phyloP scores from a whole-genome alignment of 2,888 invertebrate species.

The Synergus gifuensis region DNA sequence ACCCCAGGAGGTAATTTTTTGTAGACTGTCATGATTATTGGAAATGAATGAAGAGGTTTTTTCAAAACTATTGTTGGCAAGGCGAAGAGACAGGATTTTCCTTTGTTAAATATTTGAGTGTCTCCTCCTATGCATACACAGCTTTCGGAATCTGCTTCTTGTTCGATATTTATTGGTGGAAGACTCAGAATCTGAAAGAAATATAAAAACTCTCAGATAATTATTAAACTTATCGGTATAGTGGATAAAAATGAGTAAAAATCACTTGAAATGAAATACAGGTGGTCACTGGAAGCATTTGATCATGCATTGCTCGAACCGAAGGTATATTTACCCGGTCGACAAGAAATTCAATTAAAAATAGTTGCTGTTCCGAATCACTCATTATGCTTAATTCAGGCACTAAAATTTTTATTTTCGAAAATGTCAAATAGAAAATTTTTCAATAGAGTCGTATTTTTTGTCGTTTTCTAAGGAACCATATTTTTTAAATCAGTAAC shows the following conservation, averaged over 20 bases:
- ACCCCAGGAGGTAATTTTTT: constrained; percentile 83
- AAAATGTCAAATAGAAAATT: constrained; percentile 3
- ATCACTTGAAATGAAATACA: constrained; percentile 81
- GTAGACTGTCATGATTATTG: constrained; percentile 80
- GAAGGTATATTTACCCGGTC: constrained; percentile 77
- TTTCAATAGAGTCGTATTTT: neutral
- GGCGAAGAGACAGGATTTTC: constrained; percentile 85
- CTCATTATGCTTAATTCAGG: constrained; percentile 53
- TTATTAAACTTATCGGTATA: neutral
- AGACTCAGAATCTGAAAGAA: constrained; percentile 79
- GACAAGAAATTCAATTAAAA: constrained; percentile 83
- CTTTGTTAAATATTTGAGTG: constrained; percentile 80
- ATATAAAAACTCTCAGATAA: neutral
- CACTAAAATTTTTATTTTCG: constrained; percentile 17
- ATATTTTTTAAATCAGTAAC: neutral
- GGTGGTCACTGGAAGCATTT: constrained; percentile 77
- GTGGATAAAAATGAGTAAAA: neutral
- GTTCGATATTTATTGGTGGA: constrained; percentile 82
- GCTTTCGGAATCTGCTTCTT: constrained; percentile 78
- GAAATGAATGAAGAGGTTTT: constrained; percentile 80
- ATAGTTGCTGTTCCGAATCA: constrained; percentile 71
- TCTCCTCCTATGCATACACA: constrained; percentile 76
- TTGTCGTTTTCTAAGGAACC: neutral
- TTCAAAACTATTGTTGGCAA: constrained; percentile 80
- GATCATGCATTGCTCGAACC: constrained; percentile 69